Evolutionary conservation across 2,888 invertebrate species (phyloP), one percentile per base, ranked within the genome.

Genomic region (Sussaba pulchella): DNA sequence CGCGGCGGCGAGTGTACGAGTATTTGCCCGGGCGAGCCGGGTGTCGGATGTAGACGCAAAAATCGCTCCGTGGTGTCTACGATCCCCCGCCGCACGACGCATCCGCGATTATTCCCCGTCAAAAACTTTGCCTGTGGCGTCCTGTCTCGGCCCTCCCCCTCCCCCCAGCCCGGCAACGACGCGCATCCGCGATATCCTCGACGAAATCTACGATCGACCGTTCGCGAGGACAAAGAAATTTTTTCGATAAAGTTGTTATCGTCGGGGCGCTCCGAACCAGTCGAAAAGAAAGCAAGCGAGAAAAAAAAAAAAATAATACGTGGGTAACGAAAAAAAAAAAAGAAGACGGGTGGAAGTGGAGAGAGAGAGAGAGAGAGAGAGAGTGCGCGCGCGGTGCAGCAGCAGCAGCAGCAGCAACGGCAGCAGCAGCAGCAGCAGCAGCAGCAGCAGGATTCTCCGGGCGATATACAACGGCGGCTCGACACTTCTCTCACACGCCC

Each of bases 21-120:
- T 89, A 87, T 90, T 90, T 89, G 89, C 89, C 89, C 90, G 90
- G 90, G 89, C 90, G 88, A 88, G 89, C 88, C 89, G 89, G 89
- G 88, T 88, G 87, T 89, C 88, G 87, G 87, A 82, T 87, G 89
- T 85, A 86, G 66, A 86, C 67, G 39, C 47, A 45, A 45, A 52
- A 64, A 54, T 76, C 74, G 82, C 84, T 84, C 78, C 80, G 82
- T n/a, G n/a, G n/a, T n/a, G n/a, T n/a, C n/a, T n/a, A n/a, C n/a
- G n/a, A n/a, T n/a, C n/a, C n/a, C n/a, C n/a, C n/a, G n/a, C n/a
- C n/a, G n/a, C n/a, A n/a, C n/a, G n/a, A n/a, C n/a, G n/a, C n/a
- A n/a, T n/a, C n/a, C n/a, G n/a, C n/a, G n/a, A n/a, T n/a, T n/a
- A n/a, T n/a, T n/a, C n/a, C n/a, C n/a, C n/a, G n/a, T n/a, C n/a